Conservation (phyloP, 2,797 vertebrate species). For the Perdix hodgsoniae region DNA sequence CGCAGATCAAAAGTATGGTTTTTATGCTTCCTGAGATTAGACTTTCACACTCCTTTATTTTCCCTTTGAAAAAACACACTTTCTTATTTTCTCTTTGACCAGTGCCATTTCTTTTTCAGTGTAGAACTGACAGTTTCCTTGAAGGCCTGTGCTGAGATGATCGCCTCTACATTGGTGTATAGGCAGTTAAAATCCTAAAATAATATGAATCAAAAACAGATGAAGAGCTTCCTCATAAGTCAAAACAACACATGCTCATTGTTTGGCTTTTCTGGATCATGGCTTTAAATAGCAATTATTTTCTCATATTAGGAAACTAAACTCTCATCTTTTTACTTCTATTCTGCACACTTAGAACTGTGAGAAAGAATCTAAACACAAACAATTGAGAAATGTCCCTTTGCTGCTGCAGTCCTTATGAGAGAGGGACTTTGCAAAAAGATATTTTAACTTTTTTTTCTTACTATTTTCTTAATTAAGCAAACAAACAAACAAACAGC, state of each 20-base stretch:
- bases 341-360: background rate
- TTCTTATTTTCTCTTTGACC: background rate
- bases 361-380: background rate
- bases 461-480: background rate
- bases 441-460: background rate
- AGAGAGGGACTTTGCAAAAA: background rate
- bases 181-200: background rate
- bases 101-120: background rate
- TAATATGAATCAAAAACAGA: background rate
- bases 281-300: background rate
- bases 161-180: background rate
- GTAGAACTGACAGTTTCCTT: background rate
- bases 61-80: background rate
- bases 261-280: background rate
- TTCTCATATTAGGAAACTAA: background rate
- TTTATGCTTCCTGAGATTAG: background rate
- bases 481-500: too few species aligned
- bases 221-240: background rate
- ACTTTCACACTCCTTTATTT: background rate
- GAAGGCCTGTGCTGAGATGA: background rate
- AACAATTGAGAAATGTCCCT: background rate
- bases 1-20: fast-evolving
- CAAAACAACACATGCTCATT: background rate
- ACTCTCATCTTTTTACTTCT: background rate
- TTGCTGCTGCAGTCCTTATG: background rate